Evolutionary conservation across 1,140 invertebrate genomes (phyloP), one percentile per base, ranked within the genome.

Genomic region (Gryon sp.): DNA sequence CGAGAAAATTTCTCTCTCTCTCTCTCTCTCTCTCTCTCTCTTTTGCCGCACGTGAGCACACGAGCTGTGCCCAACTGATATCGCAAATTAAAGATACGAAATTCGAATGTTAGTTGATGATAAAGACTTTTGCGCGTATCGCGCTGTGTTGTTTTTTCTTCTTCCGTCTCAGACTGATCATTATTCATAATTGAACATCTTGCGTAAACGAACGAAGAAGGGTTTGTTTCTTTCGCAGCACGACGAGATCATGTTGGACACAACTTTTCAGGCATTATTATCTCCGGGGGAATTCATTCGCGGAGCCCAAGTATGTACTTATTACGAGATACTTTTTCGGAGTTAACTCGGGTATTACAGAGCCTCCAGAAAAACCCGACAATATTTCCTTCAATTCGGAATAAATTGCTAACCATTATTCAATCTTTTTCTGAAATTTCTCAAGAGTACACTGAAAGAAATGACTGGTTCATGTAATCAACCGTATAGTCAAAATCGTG

Each of bases 181-280:
- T 62, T 62, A 77, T 72, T 57, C 68, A 72, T 66, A 77, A 72
- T 62, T 63, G 62, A 68, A 72, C 66, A 55, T 62, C 28, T 28
- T 59, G 52, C 45, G 65, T n/a, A 60, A 65, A 62, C 46, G 18
- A 52, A 46, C 15, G 40, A 45, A 22, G n/a, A 22, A n/a, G 30
- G 53, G 66, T 28, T 38, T 53, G 57, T 24, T 38, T 45, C 16
- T 46, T 15, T 15, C 24, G 38, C 24, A 46, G 9, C 18, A 36
- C 18, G 48, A 57, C 40, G 24, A n/a, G n/a, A 36, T 59, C 41
- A 30, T 45, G 45, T 63, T 55, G 59, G 40, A 65, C 59, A 66
- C 59, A 66, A 59, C 66, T 73, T 65, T 73, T 57, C 43, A 57
- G 50, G 16, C 6, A 55, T 62, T 55, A 72, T 72, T 62, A 72